Percentiles rank a stretch among this genome's conserved stretches.
These are phyloP conservation scores for Troglohyphantes excavatus DNA, from an alignment of 2,888 invertebrate species.

Conservation along the genomic window DNA sequence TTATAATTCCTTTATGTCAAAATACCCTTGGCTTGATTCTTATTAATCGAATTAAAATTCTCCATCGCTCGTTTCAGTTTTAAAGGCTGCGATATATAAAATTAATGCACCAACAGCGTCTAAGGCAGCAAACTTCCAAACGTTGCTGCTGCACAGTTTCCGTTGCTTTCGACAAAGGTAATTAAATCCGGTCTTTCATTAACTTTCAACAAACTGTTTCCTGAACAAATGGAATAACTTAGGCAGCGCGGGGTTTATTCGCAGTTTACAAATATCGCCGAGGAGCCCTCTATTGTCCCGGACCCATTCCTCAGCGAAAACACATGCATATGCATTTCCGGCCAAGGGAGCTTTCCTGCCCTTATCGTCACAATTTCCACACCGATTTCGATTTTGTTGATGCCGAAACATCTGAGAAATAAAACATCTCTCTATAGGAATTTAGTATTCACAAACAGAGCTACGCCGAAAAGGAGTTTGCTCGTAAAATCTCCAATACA, in stretches of 20 bases:
- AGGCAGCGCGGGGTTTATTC: background rate
- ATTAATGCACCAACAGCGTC: background rate
- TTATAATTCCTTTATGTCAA: no score
- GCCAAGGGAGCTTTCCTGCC: background rate
- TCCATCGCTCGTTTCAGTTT: background rate
- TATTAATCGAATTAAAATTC: background rate
- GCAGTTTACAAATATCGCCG: background rate
- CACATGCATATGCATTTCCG: constrained; percentile 20
- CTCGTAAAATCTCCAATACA: background rate
- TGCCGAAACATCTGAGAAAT: background rate
- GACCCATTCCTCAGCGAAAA: background rate
- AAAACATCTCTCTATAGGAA: background rate
- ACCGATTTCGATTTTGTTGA: background rate
- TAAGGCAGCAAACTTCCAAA: background rate
- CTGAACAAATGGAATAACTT: constrained; percentile 36
- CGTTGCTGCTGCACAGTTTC: background rate
- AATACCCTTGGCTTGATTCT: no score
- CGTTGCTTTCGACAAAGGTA: background rate
- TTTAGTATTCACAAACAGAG: background rate
- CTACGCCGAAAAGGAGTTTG: background rate
- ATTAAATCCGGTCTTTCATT: constrained; percentile 41
- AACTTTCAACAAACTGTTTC: constrained; percentile 28
- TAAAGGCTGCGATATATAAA: background rate
- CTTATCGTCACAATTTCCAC: background rate
- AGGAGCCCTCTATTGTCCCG: background rate